Evolutionary conservation across 37 sponge, comb jelly and placozoan species (phyloP).

Genomic region (Geodia barretti): DNA sequence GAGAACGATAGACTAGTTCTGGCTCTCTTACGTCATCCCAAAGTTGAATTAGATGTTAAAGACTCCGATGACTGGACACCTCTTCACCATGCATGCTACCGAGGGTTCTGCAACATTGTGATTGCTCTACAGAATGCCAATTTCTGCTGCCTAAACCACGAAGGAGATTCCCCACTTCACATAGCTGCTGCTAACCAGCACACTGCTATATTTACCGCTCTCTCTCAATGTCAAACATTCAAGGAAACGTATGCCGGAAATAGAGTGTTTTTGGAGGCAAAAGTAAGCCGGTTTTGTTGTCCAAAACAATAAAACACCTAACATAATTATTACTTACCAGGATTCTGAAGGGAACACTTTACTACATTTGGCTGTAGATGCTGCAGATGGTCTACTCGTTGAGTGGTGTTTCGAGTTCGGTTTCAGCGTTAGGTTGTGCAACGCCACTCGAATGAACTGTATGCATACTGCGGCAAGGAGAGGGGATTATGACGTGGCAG

Average conservation of each 20-base stretch:
- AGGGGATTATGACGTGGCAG: neutral
- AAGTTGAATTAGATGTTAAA: neutral
- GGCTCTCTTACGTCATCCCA: neutral
- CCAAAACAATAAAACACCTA: neutral
- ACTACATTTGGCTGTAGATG: constrained; percentile 9
- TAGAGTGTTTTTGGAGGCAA: neutral
- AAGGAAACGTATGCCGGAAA: neutral
- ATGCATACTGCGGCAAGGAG: constrained; percentile 2
- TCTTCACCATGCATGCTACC: neutral
- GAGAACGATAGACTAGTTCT: neutral
- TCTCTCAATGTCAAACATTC: neutral
- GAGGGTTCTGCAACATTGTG: neutral
- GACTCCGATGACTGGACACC: neutral
- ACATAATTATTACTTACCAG: too few species aligned
- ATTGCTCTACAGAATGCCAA: neutral
- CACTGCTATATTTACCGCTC: neutral
- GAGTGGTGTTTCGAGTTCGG: neutral
- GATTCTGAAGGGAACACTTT: constrained; percentile 12
- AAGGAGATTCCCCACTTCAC: neutral
- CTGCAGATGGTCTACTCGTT: neutral
- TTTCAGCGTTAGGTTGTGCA: neutral
- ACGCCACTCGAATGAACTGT: neutral
- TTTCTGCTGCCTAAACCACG: neutral
- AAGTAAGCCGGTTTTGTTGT: neutral
- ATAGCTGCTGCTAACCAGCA: neutral